Percentiles rank a stretch among this genome's conserved stretches.
phyloP scores from a whole-genome alignment of 2,888 invertebrate genomes.

The Limnephilus lunatus region DNA sequence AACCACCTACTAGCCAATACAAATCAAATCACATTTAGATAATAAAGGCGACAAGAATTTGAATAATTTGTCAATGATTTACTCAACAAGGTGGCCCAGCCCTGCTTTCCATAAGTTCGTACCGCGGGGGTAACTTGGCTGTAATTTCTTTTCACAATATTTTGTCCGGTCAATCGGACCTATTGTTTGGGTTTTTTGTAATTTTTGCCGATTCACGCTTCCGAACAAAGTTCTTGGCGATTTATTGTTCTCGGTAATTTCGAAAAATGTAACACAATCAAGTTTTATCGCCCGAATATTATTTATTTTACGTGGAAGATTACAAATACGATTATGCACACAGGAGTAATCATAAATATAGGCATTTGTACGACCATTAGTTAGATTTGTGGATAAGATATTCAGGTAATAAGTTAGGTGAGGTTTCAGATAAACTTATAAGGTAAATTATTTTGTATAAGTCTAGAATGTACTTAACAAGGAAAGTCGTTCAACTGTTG shows the following conservation, averaged over 20 bases:
- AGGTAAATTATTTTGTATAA: background rate
- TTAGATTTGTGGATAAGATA: background rate
- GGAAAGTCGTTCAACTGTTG: background rate
- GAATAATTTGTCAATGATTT: too few species aligned
- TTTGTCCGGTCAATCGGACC: constrained; percentile 61
- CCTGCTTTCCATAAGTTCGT: background rate
- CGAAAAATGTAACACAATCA: constrained; percentile 9
- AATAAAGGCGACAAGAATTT: too few species aligned
- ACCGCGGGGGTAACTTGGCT: constrained; percentile 22
- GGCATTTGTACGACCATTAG: background rate
- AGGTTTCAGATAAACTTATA: background rate
- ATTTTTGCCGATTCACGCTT: constrained; percentile 52
- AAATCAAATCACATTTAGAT: too few species aligned
- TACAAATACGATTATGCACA: background rate
- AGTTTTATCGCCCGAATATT: constrained; percentile 23
- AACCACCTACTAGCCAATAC: too few species aligned
- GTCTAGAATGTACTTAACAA: background rate
- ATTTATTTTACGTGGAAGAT: background rate
- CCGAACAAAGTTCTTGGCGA: constrained; percentile 39
- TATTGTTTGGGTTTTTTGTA: constrained; percentile 55
- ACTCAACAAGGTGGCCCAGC: background rate
- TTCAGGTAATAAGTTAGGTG: background rate
- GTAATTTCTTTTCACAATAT: constrained; percentile 65
- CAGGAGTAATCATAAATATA: background rate
- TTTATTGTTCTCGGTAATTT: constrained; percentile 40